Conservation (phyloP, 2,888 invertebrate genomes). For the Thymelicus sylvestris region DNA sequence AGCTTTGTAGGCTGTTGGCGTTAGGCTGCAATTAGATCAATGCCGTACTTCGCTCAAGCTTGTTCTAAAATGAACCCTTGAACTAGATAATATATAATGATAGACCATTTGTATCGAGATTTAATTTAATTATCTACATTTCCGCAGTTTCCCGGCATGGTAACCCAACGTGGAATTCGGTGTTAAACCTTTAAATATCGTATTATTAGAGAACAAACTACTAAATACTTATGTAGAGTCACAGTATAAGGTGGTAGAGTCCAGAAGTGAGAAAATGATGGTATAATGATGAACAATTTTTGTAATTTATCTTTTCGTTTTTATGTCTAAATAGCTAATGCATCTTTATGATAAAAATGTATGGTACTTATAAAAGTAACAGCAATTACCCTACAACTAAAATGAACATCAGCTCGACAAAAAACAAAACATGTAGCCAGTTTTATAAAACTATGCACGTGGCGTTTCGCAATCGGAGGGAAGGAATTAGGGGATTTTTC, state of each 20-base stretch:
- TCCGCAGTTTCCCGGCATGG: not conserved
- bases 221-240: too few relatives aligned
- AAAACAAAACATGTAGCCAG: conserved; percentile 11
- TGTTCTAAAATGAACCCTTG: conserved; percentile 14
- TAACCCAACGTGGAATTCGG: not conserved
- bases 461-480: conserved; percentile 70
- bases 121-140: not conserved
- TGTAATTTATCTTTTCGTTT: too few relatives aligned
- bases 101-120: not conserved
- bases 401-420: not conserved
- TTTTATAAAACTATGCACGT: conserved; percentile 22
- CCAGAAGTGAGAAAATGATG: too few relatives aligned
- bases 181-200: too few relatives aligned
- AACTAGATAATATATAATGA: conserved; percentile 7
- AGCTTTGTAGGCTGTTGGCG: conserved; percentile 50
- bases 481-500: conserved; percentile 79
- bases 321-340: too few relatives aligned
- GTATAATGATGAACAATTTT: too few relatives aligned
- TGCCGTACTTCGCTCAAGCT: conserved; percentile 42
- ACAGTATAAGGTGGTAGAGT: too few relatives aligned
- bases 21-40: conserved; percentile 43
- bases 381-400: not conserved
- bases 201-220: too few relatives aligned
- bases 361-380: too few relatives aligned
- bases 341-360: too few relatives aligned